Base-by-base conservation (phyloP, 1,140 invertebrate species). In the Amyelois transitella region DNA sequence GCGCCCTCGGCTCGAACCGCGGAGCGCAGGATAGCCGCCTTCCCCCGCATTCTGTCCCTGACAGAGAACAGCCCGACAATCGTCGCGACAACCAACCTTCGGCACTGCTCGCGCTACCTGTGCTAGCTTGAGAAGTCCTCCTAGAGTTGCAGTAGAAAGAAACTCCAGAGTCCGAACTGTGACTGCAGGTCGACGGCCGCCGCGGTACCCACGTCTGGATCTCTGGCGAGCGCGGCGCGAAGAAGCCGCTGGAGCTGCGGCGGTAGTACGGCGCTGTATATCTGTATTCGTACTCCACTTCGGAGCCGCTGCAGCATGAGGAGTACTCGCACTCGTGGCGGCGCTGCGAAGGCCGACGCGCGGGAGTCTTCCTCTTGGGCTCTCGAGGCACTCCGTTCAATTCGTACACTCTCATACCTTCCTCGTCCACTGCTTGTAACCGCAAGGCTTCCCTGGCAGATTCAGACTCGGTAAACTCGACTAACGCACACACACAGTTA, bases 381-480 rank as follows among this genome's bases (percentile, higher is more conserved):
- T 90, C 89, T 54, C 90, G 82, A 2, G 91, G 90, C 14, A 91
- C 88, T 43, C 89, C 87, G 68, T 91, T 91, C 60, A 91, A 64
- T 72, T 91, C 91, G 65, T 91, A 91, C 18, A 91, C 89, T 68
- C 80, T 76, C 81, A 90, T 85, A 20, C 88, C 88, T 7, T 85
- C 82, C 18, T 89, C 86, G 21, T 85, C 83, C 0, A 75, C 64
- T 51, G 70, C 75, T 62, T 89, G 86, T 75, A 93, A 86, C 53
- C 93, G 91, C n/a, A 94, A 89, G 0, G 96, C 96, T 51, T 93
- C 92, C 69, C 94, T 91, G 0, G 96, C 96, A 6, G 93, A 92
- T 49, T 96, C 95, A 0, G 96, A 95, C 55, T 95, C 92, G 50
- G 96, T 94, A 78, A 97, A 98, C 88, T 98, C 96, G 43, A 97